A percentile compares a stretch with the other conserved stretches of the same genome.
Conservation (phyloP, 2,113 vertebrate species). For the Trichechus manatus region DNA sequence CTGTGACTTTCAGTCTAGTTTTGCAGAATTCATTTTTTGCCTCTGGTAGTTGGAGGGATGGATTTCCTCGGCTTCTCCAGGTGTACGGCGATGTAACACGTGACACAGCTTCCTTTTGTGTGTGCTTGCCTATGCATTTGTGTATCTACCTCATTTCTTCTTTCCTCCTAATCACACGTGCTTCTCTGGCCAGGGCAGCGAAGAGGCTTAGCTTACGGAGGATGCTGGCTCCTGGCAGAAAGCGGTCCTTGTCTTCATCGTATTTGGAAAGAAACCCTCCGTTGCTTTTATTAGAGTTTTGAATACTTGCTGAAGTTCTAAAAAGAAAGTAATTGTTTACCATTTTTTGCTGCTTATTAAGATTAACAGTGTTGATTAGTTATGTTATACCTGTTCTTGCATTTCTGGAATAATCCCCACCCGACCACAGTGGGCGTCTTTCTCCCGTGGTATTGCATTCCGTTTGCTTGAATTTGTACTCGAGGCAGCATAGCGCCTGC, state of each 20-base stretch:
- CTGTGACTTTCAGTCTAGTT: slow-evolving; percentile 46
- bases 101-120: not conserved
- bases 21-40: not conserved
- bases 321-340: slow-evolving; percentile 61
- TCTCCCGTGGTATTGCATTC: not conserved
- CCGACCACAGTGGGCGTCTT: not conserved
- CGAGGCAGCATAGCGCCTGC: not conserved
- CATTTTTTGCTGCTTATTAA: slow-evolving; percentile 56
- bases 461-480: not conserved
- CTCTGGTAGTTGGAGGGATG: not conserved
- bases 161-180: slow-evolving; percentile 56
- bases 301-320: slow-evolving; percentile 58
- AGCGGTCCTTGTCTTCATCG: not conserved
- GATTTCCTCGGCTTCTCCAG: slow-evolving; percentile 7
- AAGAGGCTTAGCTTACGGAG: not conserved
- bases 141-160: slow-evolving; percentile 78
- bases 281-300: slow-evolving; percentile 57
- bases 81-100: not conserved
- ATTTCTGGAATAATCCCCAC: slow-evolving; percentile 42
- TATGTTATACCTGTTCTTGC: not conserved
- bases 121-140: slow-evolving; percentile 66
- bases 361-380: slow-evolving; percentile 37
- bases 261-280: slow-evolving; percentile 11
- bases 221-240: not conserved
- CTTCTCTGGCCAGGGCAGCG: slow-evolving; percentile 22